A percentile compares a stretch with the other conserved stretches of the same genome.
Evolutionary conservation across 2,113 vertebrate species (phyloP).

Genomic region (Catharus minimus): DNA sequence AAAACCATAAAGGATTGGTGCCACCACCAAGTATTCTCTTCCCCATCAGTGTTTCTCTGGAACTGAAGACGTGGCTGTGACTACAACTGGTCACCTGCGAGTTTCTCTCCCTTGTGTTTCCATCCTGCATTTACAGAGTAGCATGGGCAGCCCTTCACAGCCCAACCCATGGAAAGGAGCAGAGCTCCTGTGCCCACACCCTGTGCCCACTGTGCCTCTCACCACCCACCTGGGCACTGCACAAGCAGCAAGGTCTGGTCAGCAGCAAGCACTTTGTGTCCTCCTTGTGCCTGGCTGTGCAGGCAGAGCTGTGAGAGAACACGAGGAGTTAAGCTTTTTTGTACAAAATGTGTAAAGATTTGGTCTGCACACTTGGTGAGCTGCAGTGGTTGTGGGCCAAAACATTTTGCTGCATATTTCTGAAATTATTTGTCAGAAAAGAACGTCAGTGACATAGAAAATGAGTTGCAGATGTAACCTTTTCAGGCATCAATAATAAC

Average conservation of each 20-base stretch:
- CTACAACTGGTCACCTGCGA: not conserved
- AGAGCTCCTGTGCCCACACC: fast-evolving
- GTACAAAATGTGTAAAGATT: constrained; percentile 30
- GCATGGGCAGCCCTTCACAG: not conserved
- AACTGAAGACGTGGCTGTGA: not conserved
- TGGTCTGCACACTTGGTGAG: constrained; percentile 44
- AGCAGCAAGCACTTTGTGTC: not conserved
- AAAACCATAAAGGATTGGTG: not conserved
- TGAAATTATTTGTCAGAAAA: constrained; percentile 68
- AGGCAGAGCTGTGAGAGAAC: not conserved
- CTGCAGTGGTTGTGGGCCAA: constrained; percentile 32
- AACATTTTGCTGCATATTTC: constrained; percentile 56
- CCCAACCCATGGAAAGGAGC: not conserved
- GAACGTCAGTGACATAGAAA: constrained; percentile 58
- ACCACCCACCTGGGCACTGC: fast-evolving
- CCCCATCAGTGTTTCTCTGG: not conserved
- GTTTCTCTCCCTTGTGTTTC: not conserved
- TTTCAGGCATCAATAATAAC: constrained; percentile 59
- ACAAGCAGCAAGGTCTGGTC: not conserved
- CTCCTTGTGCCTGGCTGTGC: not conserved
- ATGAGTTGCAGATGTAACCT: constrained; percentile 69
- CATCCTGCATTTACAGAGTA: not conserved
- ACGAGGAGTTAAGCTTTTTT: constrained; percentile 47
- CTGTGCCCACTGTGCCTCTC: fast-evolving
- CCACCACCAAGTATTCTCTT: not conserved